Evolutionary conservation across 2,888 invertebrate genomes (phyloP), one percentile per base, ranked within the genome.

Genomic region (Gryllus longicercus): DNA sequence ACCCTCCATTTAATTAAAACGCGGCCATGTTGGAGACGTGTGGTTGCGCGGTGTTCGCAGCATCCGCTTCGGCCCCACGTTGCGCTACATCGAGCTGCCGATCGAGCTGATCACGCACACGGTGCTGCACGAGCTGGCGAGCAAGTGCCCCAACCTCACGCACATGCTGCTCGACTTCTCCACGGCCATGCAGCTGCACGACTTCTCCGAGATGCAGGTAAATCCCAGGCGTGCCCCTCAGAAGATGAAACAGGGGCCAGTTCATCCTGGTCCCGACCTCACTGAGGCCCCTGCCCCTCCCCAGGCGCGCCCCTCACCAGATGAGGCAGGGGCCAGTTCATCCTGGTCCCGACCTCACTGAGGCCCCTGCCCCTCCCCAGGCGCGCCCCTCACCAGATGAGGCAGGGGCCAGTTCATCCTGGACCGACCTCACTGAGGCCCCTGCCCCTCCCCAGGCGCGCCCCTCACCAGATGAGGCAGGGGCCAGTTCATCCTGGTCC

Each of bases 141-240:
- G 94, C 85, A 98, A 97, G 87, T 98, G 98, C 85, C 97, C 97
- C 0, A 97, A 97, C 87, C 89, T 98, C 80, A 97, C 97, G 0
- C 96, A 97, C 86, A 95, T 99, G 95, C 91, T 99, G 23, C 90
- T 99, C 82, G 99, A 99, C 86, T 99, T 99, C 86, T 97, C 98
- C 83, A 99, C 98, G 86, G 99, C 99, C 74, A 98, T 98, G 97
- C 98, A 98, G 86, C 91, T 99, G 81, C 99, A 99, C 88, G 99
- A 99, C 87, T 99, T 99, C 90, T 98, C 98, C 84, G 98, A 98
- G 88, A 94, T 99, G 91, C 91, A 91, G 86, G 89, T 90, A 74
- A 16, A 14, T 80, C 38, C 38, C 63, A 25, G 1, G 21, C 1
- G 21, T 1, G 21, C 21, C 21, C 14, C 11, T n/a, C n/a, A n/a